A percentile compares a stretch with the other conserved stretches of the same genome.
phyloP scores from a whole-genome alignment of 2,797 vertebrate species.

The Siniperca undulata region DNA sequence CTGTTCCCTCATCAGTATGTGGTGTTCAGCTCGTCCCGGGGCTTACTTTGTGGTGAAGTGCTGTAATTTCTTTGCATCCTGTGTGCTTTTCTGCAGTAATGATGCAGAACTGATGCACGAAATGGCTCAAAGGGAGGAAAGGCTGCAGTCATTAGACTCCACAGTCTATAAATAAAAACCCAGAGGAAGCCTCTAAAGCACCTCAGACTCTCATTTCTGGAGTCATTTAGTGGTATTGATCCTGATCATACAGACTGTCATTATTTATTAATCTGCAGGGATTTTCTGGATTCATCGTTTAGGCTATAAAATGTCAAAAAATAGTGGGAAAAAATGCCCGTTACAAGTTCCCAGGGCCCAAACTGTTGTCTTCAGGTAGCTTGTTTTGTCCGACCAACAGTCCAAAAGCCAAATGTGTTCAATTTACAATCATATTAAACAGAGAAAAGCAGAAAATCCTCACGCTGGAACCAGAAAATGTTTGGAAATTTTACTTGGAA shows the following conservation, averaged over 20 bases:
- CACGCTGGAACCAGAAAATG: background rate
- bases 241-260: background rate
- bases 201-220: background rate
- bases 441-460: background rate
- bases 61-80: background rate
- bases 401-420: background rate
- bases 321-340: background rate
- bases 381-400: background rate
- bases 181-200: background rate
- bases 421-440: background rate
- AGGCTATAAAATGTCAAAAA: background rate
- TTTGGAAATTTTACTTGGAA: background rate
- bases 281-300: background rate
- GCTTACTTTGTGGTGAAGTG: background rate
- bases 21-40: background rate
- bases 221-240: background rate
- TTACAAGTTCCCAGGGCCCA: background rate
- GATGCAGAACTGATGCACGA: conserved; percentile 30
- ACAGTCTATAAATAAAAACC: background rate
- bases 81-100: background rate
- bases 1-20: background rate
- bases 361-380: background rate
- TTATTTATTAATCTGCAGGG: background rate
- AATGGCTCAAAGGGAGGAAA: background rate
- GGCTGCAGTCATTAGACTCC: conserved; percentile 10